Base-by-base conservation (phyloP, 2,113 vertebrate genomes). In the Spea multiplicata region DNA sequence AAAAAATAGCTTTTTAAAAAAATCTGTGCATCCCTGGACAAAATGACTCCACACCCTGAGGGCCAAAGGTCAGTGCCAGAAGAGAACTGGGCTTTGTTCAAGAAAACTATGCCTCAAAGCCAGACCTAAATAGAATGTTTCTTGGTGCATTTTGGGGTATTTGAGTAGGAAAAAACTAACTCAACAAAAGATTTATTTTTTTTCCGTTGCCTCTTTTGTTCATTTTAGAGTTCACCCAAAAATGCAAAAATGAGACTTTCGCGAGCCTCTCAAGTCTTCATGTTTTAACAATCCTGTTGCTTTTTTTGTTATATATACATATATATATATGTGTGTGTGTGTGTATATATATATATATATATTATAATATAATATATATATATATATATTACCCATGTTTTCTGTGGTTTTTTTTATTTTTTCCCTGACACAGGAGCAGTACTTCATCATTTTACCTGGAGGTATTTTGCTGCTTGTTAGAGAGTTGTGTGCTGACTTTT, bases 1-100 rank as follows among this genome's bases (percentile, higher is more conserved):
- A 86, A 85, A 84, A 87, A 82, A 81, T 46, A n/a, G 85, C 89
- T 86, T 85, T 87, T 89, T 86, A 91, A 88, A 83, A 90, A 91
- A 92, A 89, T 81, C 48, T 68, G 72, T 83, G 78, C 80, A 85
- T 49, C 66, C 30, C 84, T 87, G 83, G 81, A 87, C 81, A 85
- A 84, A 50, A 69, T 85, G 86, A 87, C 85, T 82, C 76, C 85
- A 84, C 83, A 81, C 85, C 87, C 87, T 91, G 88, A 84, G 76
- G 74, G 92, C 93, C 91, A 93, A 77, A 88, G 93, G 92, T 88
- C 90, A 89, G 10, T 73, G 83, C 81, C 80, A 86, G 86, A 85
- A 85, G 85, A 90, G 88, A 88, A 87, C 80, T 86, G 84, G 84
- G 89, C 91, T 91, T 92, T 93, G 91, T 92, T 89, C 93, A 87